phyloP scores from a whole-genome alignment of 2,113 vertebrate genomes.

The Oreochromis aureus region DNA sequence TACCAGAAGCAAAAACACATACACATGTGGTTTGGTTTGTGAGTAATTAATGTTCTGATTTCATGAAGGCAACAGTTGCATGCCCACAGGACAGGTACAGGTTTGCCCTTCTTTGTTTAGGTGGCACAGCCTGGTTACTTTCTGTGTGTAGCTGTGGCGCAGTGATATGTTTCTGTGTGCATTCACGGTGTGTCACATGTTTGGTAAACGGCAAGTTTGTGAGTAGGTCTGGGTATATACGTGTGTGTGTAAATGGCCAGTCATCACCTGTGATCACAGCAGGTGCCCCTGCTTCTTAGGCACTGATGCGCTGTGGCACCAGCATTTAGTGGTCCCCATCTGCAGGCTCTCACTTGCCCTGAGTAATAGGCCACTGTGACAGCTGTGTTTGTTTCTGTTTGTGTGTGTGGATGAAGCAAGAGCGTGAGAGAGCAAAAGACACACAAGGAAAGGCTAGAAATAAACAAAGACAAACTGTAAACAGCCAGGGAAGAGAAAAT shows the following conservation, averaged over 20 bases:
- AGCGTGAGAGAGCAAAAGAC: neutral
- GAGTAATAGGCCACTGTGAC: constrained; percentile 64
- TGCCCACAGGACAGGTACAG: constrained; percentile 4
- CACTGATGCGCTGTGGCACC: constrained; percentile 67
- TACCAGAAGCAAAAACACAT: neutral
- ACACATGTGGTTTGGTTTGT: neutral
- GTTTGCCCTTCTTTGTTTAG: neutral
- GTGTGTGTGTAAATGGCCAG: constrained; percentile 31
- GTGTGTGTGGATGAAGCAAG: neutral
- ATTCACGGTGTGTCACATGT: neutral
- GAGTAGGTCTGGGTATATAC: neutral
- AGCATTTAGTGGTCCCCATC: constrained; percentile 66
- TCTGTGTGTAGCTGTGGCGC: constrained; percentile 9
- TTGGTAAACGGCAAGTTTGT: neutral
- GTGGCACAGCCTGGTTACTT: neutral
- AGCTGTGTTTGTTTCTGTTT: constrained; percentile 61
- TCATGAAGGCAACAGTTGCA: neutral
- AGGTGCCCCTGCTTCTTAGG: constrained; percentile 55
- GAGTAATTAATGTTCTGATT: constrained; percentile 7
- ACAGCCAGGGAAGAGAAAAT: neutral
- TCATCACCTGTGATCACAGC: constrained; percentile 61
- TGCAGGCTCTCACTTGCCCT: constrained; percentile 59
- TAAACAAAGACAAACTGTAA: neutral
- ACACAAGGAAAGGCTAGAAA: neutral
- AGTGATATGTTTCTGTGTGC: neutral